Percentiles rank a stretch among this genome's conserved stretches.
Evolutionary conservation across 2,888 invertebrate genomes (phyloP).

Genomic region (Ctena decussata): DNA sequence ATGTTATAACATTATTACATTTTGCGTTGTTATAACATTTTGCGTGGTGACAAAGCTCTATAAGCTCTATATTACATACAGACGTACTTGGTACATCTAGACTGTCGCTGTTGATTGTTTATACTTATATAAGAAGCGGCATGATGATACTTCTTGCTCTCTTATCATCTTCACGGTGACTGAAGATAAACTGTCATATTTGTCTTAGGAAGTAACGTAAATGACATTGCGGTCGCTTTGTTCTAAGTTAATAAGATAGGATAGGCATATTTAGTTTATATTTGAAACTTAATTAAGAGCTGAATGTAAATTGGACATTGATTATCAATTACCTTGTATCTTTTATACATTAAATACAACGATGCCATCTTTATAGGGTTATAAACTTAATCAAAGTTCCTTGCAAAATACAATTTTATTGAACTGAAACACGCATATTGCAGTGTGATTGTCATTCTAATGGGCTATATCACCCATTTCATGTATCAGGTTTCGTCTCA

Average conservation of each 20-base stretch:
- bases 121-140: no score
- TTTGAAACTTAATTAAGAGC: slow-evolving; percentile 7
- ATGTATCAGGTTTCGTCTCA: neutral
- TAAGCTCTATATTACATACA: no score
- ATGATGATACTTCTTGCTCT: no score
- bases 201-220: no score
- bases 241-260: neutral
- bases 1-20: no score
- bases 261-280: neutral
- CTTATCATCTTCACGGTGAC: no score
- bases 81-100: no score
- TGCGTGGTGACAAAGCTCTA: no score
- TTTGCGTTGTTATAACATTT: no score
- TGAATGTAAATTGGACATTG: slow-evolving; percentile 6
- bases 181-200: no score
- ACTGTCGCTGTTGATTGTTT: no score
- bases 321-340: neutral
- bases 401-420: neutral
- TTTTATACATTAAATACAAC: neutral
- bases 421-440: neutral
- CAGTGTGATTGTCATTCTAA: neutral
- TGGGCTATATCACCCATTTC: neutral
- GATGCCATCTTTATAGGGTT: slow-evolving; percentile 7
- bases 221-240: neutral
- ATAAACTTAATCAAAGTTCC: neutral